Evolutionary conservation across 2,797 vertebrate genomes (phyloP).

Genomic region (Acanthurus tractus): DNA sequence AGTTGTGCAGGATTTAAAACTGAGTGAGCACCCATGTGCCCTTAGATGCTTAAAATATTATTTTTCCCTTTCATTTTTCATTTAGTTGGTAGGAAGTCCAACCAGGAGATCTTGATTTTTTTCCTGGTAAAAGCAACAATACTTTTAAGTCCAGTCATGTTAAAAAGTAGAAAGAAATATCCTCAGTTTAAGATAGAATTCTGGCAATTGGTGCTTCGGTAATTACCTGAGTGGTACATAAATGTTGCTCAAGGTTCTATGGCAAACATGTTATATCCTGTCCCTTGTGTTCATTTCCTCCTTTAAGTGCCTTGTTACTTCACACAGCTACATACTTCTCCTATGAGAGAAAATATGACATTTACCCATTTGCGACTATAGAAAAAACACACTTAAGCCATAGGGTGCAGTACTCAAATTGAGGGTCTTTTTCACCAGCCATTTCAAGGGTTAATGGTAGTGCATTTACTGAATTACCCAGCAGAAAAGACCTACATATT

Average conservation of each 20-base stretch:
- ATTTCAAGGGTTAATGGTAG: neutral
- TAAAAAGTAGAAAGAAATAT: conserved; percentile 1
- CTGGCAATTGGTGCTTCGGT: too few relatives aligned
- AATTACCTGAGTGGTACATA: neutral
- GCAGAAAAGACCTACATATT: neutral
- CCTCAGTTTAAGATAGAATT: too few relatives aligned
- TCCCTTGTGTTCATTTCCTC: neutral
- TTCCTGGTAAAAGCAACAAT: neutral
- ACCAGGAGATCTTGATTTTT: neutral
- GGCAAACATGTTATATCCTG: neutral
- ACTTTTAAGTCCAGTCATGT: too few relatives aligned
- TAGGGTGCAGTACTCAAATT: neutral
- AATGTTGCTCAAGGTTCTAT: neutral
- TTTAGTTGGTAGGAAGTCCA: neutral
- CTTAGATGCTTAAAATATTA: neutral
- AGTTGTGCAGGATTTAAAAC: neutral
- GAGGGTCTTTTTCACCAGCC: neutral
- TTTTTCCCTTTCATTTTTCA: neutral
- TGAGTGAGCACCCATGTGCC: neutral
- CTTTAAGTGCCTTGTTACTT: neutral
- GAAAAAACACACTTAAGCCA: neutral
- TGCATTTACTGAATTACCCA: neutral
- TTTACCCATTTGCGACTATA: neutral
- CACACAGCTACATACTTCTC: neutral
- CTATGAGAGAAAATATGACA: neutral